Evolutionary conservation across 2,113 vertebrate genomes (phyloP).

Genomic region (Sminthopsis crassicaudata): DNA sequence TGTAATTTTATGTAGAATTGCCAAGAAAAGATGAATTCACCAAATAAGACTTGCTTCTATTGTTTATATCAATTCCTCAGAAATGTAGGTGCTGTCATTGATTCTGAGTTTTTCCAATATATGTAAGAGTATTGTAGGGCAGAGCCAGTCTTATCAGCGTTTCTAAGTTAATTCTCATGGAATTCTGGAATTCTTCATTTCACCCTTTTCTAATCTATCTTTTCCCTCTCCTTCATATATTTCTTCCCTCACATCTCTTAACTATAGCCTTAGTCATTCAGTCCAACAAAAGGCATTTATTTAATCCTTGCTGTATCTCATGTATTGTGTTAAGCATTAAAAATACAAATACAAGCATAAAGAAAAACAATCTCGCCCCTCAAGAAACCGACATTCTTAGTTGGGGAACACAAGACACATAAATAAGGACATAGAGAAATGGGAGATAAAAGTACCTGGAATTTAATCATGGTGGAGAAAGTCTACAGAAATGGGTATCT

Average conservation of each 20-base stretch:
- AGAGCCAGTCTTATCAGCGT: background rate
- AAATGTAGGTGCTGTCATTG: background rate
- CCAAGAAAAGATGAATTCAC: background rate
- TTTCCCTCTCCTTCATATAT: background rate
- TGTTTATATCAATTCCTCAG: conserved; percentile 6
- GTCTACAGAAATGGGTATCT: background rate
- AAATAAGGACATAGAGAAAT: background rate
- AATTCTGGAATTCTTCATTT: background rate
- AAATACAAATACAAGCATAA: background rate
- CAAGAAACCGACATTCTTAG: background rate
- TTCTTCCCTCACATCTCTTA: background rate
- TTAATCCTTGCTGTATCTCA: background rate
- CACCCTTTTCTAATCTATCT: background rate
- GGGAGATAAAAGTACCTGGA: background rate
- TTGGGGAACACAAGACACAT: background rate
- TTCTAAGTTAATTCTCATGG: background rate
- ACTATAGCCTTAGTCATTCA: background rate
- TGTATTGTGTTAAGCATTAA: background rate
- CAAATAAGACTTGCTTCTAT: background rate
- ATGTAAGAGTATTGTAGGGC: background rate
- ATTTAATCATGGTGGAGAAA: background rate
- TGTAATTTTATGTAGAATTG: background rate
- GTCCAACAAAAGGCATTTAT: background rate
- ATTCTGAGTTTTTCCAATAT: background rate
- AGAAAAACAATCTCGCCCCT: background rate